Evolutionary conservation across 2,888 invertebrate genomes (phyloP).

Genomic region (Amblyjoppa fuscipennis): DNA sequence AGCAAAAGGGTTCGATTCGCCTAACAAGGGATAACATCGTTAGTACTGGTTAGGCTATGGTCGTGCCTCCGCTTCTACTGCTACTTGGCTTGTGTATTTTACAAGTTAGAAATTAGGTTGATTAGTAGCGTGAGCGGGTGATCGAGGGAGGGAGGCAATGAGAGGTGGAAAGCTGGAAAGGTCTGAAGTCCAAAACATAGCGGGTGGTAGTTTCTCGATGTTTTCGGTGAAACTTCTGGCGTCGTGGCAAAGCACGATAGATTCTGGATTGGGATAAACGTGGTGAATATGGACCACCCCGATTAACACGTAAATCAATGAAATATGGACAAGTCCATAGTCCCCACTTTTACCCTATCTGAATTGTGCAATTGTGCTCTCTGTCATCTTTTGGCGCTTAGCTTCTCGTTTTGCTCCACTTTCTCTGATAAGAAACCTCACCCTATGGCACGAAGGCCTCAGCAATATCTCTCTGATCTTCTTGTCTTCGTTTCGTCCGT

Average conservation of each 20-base stretch:
- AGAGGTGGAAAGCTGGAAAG: constrained; percentile 40
- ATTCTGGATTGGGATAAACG: background rate
- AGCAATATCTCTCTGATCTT: constrained; percentile 4
- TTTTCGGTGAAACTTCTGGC: constrained; percentile 41
- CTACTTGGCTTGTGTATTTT: constrained; percentile 83
- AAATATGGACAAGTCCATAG: no score
- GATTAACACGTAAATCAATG: no score
- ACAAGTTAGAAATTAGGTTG: constrained; percentile 85
- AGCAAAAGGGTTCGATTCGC: constrained; percentile 81
- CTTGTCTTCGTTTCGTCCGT: constrained; percentile 36
- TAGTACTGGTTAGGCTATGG: constrained; percentile 76
- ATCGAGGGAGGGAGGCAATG: constrained; percentile 64
- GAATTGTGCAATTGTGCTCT: constrained; percentile 4
- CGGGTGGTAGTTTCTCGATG: constrained; percentile 23
- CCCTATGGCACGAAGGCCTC: constrained; percentile 23
- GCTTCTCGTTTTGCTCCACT: background rate
- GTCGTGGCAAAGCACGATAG: constrained; percentile 4
- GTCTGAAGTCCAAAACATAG: constrained; percentile 32
- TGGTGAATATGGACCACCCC: no score
- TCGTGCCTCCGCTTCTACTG: constrained; percentile 66
- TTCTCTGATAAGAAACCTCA: background rate
- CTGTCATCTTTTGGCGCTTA: background rate
- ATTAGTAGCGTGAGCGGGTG: constrained; percentile 79
- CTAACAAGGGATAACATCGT: constrained; percentile 85
- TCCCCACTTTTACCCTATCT: background rate